phyloP scores from a whole-genome alignment of 2,797 vertebrate genomes.

The Hozukius guyotensis region DNA sequence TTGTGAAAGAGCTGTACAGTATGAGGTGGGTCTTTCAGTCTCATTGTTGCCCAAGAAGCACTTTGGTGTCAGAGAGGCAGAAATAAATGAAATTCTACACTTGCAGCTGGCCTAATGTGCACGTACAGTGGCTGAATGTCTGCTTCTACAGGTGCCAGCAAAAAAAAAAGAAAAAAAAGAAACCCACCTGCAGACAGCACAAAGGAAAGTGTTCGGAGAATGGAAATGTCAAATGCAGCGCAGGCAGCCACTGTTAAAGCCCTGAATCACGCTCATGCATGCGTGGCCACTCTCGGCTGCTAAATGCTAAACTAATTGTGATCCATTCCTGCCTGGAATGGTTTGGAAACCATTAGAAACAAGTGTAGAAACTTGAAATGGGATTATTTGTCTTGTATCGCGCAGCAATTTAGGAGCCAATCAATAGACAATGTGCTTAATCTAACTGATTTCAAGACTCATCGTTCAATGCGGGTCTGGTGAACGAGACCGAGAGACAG shows the following conservation, averaged over 20 bases:
- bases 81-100: constrained; percentile 22
- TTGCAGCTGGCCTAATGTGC: constrained; percentile 26
- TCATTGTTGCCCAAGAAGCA: neutral
- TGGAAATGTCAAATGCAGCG: constrained; percentile 62
- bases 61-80: neutral
- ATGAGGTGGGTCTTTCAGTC: neutral
- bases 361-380: constrained; percentile 75
- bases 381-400: constrained; percentile 75
- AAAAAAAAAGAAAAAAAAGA: neutral
- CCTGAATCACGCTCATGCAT: constrained; percentile 56
- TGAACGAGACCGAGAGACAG: neutral
- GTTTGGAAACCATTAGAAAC: constrained; percentile 77
- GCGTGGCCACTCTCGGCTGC: constrained; percentile 61
- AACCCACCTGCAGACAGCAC: constrained; percentile 32
- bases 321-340: constrained; percentile 69
- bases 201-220: constrained; percentile 51
- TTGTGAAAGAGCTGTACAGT: neutral
- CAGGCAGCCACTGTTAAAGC: constrained; percentile 22
- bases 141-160: constrained; percentile 31
- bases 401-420: constrained; percentile 68
- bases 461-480: constrained; percentile 39
- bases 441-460: constrained; percentile 69
- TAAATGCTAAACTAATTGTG: constrained; percentile 76
- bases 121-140: constrained; percentile 14
- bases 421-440: constrained; percentile 77